Evolutionary conservation across 2,888 invertebrate species (phyloP), one percentile per base, ranked within the genome.

Genomic region (Tipula lateralis): DNA sequence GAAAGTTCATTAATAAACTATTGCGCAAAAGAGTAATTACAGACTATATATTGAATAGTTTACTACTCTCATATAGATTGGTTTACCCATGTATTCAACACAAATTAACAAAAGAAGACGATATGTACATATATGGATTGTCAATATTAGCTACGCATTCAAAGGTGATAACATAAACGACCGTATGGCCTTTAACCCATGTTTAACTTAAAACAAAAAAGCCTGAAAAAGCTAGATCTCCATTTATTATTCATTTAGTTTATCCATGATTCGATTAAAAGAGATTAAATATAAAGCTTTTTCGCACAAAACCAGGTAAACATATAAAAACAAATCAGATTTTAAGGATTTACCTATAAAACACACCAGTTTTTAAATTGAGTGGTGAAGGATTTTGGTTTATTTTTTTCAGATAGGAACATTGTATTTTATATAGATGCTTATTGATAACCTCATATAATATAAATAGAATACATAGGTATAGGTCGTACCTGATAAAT

Each of bases 361-460:
- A 66, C 24, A 66, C 9, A 66, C 66, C 66, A 24, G 24, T 24
- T 66, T 66, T 66, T 66, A 66, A 24, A 66, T 66, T 66, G 66
- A 66, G 66, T 66, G 66, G 66, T 66, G 9, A 66, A 66, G 66
- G 66, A 66, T 66, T 66, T 66, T 66, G 44, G 44, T 44, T 44
- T 44, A 9, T 66, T 66, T 66, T 66, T 7, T 50, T 50, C 16
- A 6, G 44, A n/a, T n/a, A n/a, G 7, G 9, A 66, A 66, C 44
- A n/a, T 44, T 44, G n/a, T 44, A 44, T n/a, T 44, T 44, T 44
- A 44, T 44, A 3, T 44, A 44, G 6, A 9, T n/a, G 24, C 2
- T 9, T 66, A 66, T 66, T 24, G 66, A 24, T 66, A 66, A 66
- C 66, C 66, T 24, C 7, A 66, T 50, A 6, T 50, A 32, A 12